These are phyloP conservation scores for Amphiprion clarkii DNA, from an alignment of 2,797 vertebrate species.

Conservation along the genomic window DNA sequence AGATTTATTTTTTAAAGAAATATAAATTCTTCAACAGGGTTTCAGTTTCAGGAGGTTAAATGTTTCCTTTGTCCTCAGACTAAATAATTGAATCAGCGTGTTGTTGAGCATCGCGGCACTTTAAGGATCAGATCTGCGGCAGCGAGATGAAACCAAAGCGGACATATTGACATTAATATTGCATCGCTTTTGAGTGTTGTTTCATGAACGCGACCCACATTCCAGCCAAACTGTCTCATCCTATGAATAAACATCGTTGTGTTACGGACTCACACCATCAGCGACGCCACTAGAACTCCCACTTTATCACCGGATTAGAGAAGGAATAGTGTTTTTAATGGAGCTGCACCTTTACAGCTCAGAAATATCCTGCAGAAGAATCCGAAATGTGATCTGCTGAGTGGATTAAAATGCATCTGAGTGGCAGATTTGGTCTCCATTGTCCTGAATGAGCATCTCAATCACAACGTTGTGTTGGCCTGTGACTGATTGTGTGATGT, in stretches of 20 bases:
- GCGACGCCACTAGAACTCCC: not conserved
- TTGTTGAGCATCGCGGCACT: not conserved
- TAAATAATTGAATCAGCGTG: not conserved
- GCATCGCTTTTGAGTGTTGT: conserved; percentile 70
- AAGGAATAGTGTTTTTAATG: not conserved
- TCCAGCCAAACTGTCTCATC: conserved; percentile 68
- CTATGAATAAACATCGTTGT: conserved; percentile 75
- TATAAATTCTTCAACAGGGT: too few species aligned
- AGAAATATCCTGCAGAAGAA: conserved; percentile 38
- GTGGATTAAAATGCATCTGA: conserved; percentile 58
- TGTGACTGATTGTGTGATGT: conserved; percentile 23
- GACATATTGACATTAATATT: conserved; percentile 79
- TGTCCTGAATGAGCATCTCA: conserved; percentile 9
- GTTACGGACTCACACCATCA: conserved; percentile 45
- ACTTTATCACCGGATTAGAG: conserved; percentile 2
- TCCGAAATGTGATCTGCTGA: conserved; percentile 43
- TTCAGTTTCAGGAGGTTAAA: too few species aligned
- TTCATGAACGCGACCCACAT: conserved; percentile 61
- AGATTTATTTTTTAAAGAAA: too few species aligned
- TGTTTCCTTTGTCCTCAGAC: not conserved
- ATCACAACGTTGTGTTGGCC: not conserved
- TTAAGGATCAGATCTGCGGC: conserved; percentile 42
- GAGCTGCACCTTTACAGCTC: conserved; percentile 32
- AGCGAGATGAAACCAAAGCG: conserved; percentile 42
- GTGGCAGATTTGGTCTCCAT: conserved; percentile 27